phyloP scores from a whole-genome alignment of 2,797 vertebrate species.

The Cygnus olor region DNA sequence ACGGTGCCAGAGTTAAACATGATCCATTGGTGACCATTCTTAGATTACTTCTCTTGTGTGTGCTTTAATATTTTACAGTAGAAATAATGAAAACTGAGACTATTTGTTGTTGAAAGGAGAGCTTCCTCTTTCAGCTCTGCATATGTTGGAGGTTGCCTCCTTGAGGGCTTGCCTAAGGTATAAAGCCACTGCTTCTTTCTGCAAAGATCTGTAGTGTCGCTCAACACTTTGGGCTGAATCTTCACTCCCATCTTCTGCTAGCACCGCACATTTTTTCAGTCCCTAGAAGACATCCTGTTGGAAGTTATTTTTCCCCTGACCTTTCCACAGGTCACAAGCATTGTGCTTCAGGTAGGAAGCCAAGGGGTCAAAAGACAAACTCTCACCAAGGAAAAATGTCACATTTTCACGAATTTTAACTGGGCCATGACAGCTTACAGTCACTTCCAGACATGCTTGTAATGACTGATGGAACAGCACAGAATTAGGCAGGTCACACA shows the following conservation, averaged over 20 bases:
- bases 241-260: neutral
- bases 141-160: neutral
- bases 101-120: neutral
- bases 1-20: rapidly evolving
- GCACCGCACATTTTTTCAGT: neutral
- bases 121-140: neutral
- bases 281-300: neutral
- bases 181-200: neutral
- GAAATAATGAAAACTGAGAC: neutral
- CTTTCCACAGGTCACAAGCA: neutral
- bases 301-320: neutral
- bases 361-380: neutral
- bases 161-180: neutral
- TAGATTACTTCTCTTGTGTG: neutral
- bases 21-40: neutral
- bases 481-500: neutral
- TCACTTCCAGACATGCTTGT: neutral
- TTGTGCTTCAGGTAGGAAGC: neutral
- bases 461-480: neutral
- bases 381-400: neutral
- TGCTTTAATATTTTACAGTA: neutral
- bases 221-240: neutral
- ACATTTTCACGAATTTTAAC: neutral
- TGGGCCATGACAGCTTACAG: neutral
- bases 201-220: neutral